A percentile compares a stretch with the other conserved stretches of the same genome.
These are phyloP conservation scores for Plebejus argus DNA, from an alignment of 2,888 invertebrate species.

Conservation along the genomic window DNA sequence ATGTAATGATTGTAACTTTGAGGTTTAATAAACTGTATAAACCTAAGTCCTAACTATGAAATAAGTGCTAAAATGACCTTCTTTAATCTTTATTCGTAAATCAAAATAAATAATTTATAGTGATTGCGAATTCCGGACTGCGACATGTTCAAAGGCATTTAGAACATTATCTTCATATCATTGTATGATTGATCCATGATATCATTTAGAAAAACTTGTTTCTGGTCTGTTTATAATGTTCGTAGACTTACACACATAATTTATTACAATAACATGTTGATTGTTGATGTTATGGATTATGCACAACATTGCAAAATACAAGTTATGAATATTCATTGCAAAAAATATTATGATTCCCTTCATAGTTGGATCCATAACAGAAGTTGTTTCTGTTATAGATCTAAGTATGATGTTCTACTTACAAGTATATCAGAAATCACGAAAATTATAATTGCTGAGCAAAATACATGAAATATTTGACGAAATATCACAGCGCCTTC, in stretches of 20 bases:
- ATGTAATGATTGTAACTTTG: neutral
- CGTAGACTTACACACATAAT: neutral
- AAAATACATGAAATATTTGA: too few species aligned
- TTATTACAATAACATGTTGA: conserved; percentile 7
- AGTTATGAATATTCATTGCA: conserved; percentile 6
- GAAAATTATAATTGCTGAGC: too few species aligned
- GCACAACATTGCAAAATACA: conserved; percentile 1
- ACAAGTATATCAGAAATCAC: too few species aligned
- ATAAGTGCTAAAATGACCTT: neutral
- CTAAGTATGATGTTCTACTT: neutral
- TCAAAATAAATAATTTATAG: neutral
- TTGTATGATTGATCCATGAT: too few species aligned
- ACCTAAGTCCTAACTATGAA: neutral
- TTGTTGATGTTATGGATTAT: conserved; percentile 16
- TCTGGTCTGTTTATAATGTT: conserved; percentile 4
- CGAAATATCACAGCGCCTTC: too few species aligned
- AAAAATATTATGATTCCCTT: neutral
- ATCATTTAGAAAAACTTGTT: conserved; percentile 17
- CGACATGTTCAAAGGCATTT: neutral
- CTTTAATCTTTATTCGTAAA: neutral
- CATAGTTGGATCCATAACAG: too few species aligned
- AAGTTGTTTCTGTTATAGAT: neutral
- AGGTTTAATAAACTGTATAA: too few species aligned
- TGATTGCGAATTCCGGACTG: neutral
- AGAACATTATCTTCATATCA: neutral